Percentiles rank a stretch among this genome's conserved stretches.
Evolutionary conservation across 37 sponge, comb jelly and placozoan species (phyloP).

Genomic region (Halichondria panicea): DNA sequence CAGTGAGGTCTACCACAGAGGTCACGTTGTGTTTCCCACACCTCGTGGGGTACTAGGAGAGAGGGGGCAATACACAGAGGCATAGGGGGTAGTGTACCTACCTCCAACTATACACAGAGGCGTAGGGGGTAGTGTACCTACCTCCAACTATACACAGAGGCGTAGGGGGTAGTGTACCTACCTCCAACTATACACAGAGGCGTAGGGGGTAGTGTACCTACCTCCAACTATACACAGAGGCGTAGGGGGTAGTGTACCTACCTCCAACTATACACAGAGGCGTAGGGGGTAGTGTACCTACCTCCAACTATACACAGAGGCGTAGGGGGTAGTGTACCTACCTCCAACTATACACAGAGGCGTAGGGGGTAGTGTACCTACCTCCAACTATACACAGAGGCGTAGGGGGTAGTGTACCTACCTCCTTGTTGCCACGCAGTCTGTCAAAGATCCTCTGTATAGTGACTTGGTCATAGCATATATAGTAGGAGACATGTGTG

Average conservation of each 20-base stretch:
- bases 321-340: neutral
- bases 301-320: conserved; percentile 46
- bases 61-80: neutral
- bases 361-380: neutral
- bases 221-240: neutral
- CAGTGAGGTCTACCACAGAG: conserved; percentile 83
- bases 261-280: neutral
- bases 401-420: conserved; percentile 1
- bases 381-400: neutral
- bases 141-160: neutral
- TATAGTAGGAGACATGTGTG: conserved; percentile 77
- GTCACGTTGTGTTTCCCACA: conserved; percentile 57
- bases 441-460: conserved; percentile 61
- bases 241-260: neutral
- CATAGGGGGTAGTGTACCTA: neutral
- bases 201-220: neutral
- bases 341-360: neutral
- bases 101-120: neutral
- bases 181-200: conserved; percentile 46
- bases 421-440: conserved; percentile 62
- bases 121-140: neutral
- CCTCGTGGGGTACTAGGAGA: conserved; percentile 71
- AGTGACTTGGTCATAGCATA: conserved; percentile 68
- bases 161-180: conserved; percentile 1
- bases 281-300: conserved; percentile 1